Conservation (phyloP, 2,888 invertebrate genomes). For the Amblyjoppa fuscipennis region DNA sequence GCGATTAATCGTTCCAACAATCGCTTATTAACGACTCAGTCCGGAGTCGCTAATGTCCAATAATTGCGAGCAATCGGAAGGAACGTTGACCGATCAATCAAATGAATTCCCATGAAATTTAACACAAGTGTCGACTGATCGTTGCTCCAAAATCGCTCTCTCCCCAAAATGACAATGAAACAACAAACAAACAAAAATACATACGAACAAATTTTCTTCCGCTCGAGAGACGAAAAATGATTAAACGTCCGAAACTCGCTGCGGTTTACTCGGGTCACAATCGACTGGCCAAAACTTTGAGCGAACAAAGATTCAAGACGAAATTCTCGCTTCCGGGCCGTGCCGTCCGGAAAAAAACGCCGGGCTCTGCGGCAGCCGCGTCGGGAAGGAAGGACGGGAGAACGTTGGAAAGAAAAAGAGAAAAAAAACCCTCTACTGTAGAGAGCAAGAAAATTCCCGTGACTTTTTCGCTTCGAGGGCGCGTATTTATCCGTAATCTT, state of each 20-base stretch:
- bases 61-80: constrained; percentile 43
- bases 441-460: constrained; percentile 62
- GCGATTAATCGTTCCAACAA: constrained; percentile 55
- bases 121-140: not conserved
- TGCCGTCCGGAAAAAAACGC: not conserved
- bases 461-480: constrained; percentile 66
- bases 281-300: constrained; percentile 16
- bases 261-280: not conserved
- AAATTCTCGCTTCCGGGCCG: constrained; percentile 35
- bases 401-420: constrained; percentile 29
- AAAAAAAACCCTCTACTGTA: constrained; percentile 13
- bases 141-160: not conserved
- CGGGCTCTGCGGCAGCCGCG: not conserved
- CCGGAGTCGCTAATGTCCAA: constrained; percentile 31
- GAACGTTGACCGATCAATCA: constrained; percentile 34
- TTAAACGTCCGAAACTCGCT: not conserved
- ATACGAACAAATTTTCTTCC: not conserved
- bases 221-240: not conserved
- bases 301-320: constrained; percentile 62
- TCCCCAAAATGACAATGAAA: too few relatives aligned
- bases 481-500: constrained; percentile 71
- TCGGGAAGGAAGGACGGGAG: constrained; percentile 54
- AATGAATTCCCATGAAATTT: constrained; percentile 6
- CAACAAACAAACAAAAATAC: too few relatives aligned
- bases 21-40: constrained; percentile 53